Conservation (phyloP, 2,888 invertebrate species). For the Netelia fuscicornis region DNA sequence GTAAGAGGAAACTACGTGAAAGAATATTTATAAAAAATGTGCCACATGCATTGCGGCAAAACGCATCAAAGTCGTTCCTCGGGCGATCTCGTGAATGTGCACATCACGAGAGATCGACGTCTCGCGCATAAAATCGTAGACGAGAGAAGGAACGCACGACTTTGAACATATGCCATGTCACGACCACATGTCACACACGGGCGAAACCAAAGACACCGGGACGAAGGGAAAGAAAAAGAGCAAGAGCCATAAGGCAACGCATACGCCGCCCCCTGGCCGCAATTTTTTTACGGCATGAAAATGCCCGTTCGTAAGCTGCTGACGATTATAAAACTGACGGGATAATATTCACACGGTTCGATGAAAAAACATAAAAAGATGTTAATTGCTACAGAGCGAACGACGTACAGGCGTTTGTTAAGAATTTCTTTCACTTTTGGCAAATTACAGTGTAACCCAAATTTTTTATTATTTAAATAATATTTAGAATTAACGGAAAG, state of each 20-base stretch:
- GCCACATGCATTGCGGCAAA: too few relatives aligned
- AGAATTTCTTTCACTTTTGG: too few relatives aligned
- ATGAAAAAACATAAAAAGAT: too few relatives aligned
- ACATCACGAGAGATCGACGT: conserved; percentile 28
- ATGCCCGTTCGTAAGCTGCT: conserved; percentile 24
- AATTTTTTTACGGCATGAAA: conserved; percentile 30
- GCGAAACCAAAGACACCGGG: conserved; percentile 17
- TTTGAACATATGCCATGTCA: conserved; percentile 34
- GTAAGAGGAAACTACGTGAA: too few relatives aligned
- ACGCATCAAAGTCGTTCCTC: background rate
- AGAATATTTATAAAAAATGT: too few relatives aligned
- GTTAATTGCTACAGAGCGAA: too few relatives aligned
- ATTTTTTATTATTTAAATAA: too few relatives aligned
- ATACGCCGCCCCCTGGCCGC: conserved; percentile 11
- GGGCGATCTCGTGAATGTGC: background rate
- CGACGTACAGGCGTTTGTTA: too few relatives aligned
- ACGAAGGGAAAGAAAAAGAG: conserved; percentile 14
- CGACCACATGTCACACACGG: conserved; percentile 42
- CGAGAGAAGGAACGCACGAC: conserved; percentile 29
- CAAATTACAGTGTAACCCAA: too few relatives aligned
- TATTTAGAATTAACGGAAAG: too few relatives aligned
- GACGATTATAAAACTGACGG: conserved; percentile 10
- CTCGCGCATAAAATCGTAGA: conserved; percentile 48
- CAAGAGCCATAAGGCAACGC: conserved; percentile 15
- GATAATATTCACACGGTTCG: background rate